A percentile compares a stretch with the other conserved stretches of the same genome.
These are phyloP conservation scores for Euleptes europaea DNA, from an alignment of 2,113 vertebrate species.

Conservation along the genomic window DNA sequence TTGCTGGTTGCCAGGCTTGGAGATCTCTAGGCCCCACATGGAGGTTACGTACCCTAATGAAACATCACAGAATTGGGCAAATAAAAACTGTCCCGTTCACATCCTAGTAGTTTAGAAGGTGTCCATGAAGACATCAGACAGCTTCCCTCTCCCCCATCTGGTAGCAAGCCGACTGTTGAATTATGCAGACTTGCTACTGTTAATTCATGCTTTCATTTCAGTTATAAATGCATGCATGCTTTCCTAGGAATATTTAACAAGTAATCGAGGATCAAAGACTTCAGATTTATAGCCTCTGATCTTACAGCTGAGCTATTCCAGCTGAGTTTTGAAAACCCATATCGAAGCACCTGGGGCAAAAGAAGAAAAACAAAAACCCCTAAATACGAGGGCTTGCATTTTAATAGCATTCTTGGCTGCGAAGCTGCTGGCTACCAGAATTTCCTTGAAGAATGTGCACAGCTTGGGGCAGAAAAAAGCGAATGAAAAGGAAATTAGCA, in stretches of 20 bases:
- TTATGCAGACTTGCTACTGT: background rate
- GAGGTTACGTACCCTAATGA: no score
- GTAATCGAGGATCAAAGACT: slow-evolving; percentile 18
- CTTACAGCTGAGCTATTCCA: slow-evolving; percentile 19
- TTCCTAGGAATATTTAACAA: slow-evolving; percentile 7
- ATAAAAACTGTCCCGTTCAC: background rate
- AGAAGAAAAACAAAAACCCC: background rate
- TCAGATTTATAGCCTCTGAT: slow-evolving; percentile 9
- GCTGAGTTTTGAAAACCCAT: slow-evolving; percentile 20
- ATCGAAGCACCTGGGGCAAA: slow-evolving; percentile 3
- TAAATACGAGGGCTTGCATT: background rate
- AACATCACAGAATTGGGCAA: background rate
- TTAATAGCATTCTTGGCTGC: slow-evolving; percentile 16
- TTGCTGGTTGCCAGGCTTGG: no score
- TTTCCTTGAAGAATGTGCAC: slow-evolving; percentile 5
- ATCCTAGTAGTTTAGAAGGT: background rate
- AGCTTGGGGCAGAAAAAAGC: slow-evolving; percentile 11
- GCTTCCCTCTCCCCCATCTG: background rate
- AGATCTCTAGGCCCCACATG: no score
- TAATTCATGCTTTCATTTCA: background rate
- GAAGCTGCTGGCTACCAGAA: slow-evolving; percentile 12
- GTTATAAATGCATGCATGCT: slow-evolving; percentile 3
- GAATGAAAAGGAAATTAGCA: slow-evolving; percentile 35
- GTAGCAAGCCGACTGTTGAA: background rate
- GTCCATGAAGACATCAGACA: background rate